Percentiles rank a stretch among this genome's conserved stretches.
These are phyloP conservation scores for Tillus elongatus DNA, from an alignment of 2,888 invertebrate genomes.

Conservation along the genomic window DNA sequence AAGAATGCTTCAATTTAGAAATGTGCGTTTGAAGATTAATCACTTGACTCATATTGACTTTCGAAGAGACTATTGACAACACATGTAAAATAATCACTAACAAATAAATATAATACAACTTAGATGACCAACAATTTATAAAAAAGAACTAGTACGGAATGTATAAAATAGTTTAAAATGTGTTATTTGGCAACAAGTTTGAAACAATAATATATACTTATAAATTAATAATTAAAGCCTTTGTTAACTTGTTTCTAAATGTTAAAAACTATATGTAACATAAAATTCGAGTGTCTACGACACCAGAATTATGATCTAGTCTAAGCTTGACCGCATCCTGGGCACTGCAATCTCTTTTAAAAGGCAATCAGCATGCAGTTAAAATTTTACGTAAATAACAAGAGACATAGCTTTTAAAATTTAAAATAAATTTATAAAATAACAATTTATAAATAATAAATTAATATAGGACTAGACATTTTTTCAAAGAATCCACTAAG, in stretches of 20 bases:
- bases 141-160: slow-evolving; percentile 41
- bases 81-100: slow-evolving; percentile 18
- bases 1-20: slow-evolving; percentile 9
- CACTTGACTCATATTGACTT: slow-evolving; percentile 30
- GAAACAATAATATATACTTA: slow-evolving; percentile 31
- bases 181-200: slow-evolving; percentile 46
- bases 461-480: too few species aligned
- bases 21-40: slow-evolving; percentile 19
- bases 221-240: slow-evolving; percentile 39
- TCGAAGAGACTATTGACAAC: slow-evolving; percentile 27
- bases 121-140: slow-evolving; percentile 26
- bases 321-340: too few species aligned
- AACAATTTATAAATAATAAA: too few species aligned
- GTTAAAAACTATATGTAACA: slow-evolving; percentile 29
- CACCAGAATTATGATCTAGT: too few species aligned
- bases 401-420: too few species aligned
- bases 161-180: slow-evolving; percentile 40
- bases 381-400: too few species aligned
- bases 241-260: slow-evolving; percentile 36
- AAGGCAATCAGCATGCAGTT: too few species aligned
- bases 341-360: too few species aligned
- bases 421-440: too few species aligned
- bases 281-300: slow-evolving; percentile 27
- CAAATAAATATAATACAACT: slow-evolving; percentile 26
- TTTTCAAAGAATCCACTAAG: too few species aligned